Evolutionary conservation across 2,113 vertebrate species (phyloP).

Genomic region (Aptenodytes forsteri): DNA sequence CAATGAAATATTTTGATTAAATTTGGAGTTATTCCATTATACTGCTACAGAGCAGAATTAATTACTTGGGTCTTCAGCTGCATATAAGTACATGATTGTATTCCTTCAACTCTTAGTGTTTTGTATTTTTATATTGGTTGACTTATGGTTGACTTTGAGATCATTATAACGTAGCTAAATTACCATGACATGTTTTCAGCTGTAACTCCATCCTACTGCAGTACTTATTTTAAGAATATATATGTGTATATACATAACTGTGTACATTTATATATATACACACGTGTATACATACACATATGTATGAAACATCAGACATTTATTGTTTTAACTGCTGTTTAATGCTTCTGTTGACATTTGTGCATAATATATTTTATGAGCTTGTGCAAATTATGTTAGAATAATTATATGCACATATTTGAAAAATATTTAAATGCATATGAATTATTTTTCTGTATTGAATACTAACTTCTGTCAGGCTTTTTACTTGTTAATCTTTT

Average conservation of each 20-base stretch:
- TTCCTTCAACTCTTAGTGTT: neutral
- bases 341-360: neutral
- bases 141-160: neutral
- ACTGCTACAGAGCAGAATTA: neutral
- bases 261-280: neutral
- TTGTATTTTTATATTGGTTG: neutral
- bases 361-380: neutral
- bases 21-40: neutral
- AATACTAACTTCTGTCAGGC: conserved; percentile 34
- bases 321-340: neutral
- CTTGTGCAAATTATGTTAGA: neutral
- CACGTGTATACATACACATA: neutral
- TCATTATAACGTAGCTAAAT: neutral
- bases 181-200: neutral
- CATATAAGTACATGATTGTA: neutral
- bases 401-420: neutral
- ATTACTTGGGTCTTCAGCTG: neutral
- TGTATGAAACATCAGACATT: neutral
- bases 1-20: neutral
- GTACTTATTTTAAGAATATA: neutral
- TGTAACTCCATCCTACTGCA: neutral
- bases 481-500: neutral
- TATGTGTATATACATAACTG: neutral
- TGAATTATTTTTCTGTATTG: neutral
- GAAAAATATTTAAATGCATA: neutral